Percentiles rank a stretch among this genome's conserved stretches.
Conservation (phyloP, 2,113 vertebrate species). For the Bothrops jararaca region DNA sequence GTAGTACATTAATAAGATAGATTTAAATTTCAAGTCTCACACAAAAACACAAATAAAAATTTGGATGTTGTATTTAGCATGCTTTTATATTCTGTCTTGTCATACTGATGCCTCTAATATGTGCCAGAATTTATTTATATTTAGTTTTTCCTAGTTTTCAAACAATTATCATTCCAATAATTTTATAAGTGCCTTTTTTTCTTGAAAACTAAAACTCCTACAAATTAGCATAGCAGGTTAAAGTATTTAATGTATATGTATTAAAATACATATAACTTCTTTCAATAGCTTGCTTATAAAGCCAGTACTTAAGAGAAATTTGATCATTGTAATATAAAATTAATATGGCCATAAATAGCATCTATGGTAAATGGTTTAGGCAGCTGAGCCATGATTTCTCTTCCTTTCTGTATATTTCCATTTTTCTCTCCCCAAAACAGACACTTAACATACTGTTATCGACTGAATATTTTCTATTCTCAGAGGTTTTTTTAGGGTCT, state of each 20-base stretch:
- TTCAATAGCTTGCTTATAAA: background rate
- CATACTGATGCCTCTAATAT: background rate
- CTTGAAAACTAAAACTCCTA: background rate
- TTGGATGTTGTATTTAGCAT: background rate
- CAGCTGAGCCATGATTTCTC: background rate
- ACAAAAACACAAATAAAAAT: background rate
- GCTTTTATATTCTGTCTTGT: background rate
- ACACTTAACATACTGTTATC: background rate
- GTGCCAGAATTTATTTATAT: slow-evolving; percentile 16
- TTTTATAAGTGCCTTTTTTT: background rate
- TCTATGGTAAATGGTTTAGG: background rate
- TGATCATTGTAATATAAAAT: background rate
- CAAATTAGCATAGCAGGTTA: background rate
- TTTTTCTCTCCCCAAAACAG: background rate
- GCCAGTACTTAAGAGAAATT: background rate
- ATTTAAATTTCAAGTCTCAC: background rate
- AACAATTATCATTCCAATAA: background rate
- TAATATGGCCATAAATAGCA: background rate
- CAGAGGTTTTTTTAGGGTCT: background rate
- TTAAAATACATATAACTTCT: background rate
- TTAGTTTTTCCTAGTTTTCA: background rate
- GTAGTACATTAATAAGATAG: background rate
- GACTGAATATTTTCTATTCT: background rate
- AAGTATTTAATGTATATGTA: background rate
- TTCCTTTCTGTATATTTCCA: background rate